Evolutionary conservation across 1,140 invertebrate species (phyloP).

Genomic region (Bombus haemorrhoidalis): DNA sequence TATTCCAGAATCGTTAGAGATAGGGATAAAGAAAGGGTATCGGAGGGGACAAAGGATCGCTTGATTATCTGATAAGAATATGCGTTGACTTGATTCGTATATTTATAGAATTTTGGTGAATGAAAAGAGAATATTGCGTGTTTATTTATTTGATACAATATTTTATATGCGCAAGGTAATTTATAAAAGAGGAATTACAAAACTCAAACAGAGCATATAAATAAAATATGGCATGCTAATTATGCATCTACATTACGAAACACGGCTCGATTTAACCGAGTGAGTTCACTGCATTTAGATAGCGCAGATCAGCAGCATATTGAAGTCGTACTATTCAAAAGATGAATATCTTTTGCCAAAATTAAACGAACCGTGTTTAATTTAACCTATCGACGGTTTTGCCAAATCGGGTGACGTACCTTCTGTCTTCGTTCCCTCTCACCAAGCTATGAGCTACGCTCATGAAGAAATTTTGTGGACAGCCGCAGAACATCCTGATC

Average conservation of each 20-base stretch:
- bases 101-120: too few relatives aligned
- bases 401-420: conserved; percentile 40
- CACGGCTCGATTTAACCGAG: background rate
- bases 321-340: conserved; percentile 19
- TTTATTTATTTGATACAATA: too few relatives aligned
- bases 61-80: background rate
- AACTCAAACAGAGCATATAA: too few relatives aligned
- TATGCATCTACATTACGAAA: background rate
- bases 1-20: background rate
- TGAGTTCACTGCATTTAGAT: conserved; percentile 1
- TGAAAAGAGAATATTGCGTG: too few relatives aligned
- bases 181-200: too few relatives aligned
- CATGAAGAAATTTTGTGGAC: too few relatives aligned
- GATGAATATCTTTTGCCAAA: conserved; percentile 44
- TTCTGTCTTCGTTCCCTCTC: conserved; percentile 10
- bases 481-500: too few relatives aligned
- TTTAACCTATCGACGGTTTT: conserved; percentile 20
- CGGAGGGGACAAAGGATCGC: background rate
- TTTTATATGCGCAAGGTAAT: too few relatives aligned
- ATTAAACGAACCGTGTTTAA: conserved; percentile 62
- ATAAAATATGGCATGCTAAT: background rate
- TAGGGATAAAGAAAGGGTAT: too few relatives aligned
- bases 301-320: background rate
- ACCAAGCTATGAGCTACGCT: too few relatives aligned
- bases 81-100: too few relatives aligned